These are phyloP conservation scores for Ichneumoninae sp. DNA, from an alignment of 2,888 invertebrate genomes.

Conservation along the genomic window DNA sequence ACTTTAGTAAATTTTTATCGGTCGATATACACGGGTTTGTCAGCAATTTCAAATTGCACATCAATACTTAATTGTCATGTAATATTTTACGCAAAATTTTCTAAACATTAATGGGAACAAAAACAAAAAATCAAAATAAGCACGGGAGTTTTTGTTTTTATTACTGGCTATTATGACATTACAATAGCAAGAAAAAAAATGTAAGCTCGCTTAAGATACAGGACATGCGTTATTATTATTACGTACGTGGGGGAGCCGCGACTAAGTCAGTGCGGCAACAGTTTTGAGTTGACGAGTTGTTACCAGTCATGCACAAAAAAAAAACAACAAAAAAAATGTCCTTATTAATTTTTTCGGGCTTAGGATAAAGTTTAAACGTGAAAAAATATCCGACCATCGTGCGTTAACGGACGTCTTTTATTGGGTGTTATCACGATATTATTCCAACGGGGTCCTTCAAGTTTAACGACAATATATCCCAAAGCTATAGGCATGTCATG, in stretches of 20 bases:
- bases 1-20: conserved; percentile 81
- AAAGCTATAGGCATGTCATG: neutral
- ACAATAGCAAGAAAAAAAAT: conserved; percentile 44
- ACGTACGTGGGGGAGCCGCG: conserved; percentile 7
- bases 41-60: conserved; percentile 75
- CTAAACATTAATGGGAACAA: neutral
- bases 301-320: conserved; percentile 46
- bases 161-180: conserved; percentile 56
- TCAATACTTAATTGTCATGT: conserved; percentile 41
- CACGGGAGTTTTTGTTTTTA: neutral
- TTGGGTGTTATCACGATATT: conserved; percentile 5
- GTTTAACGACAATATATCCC: conserved; percentile 25
- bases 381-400: neutral
- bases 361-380: conserved; percentile 33
- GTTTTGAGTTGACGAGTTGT: conserved; percentile 38
- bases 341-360: conserved; percentile 14
- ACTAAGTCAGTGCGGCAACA: conserved; percentile 33
- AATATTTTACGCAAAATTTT: neutral
- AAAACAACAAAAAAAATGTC: neutral
- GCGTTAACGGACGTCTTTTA: neutral
- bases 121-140: neutral
- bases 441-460: conserved; percentile 2
- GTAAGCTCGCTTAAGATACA: neutral
- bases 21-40: conserved; percentile 80
- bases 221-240: conserved; percentile 24